Evolutionary conservation across 2,113 vertebrate genomes (phyloP).

Genomic region (Rhizomys pruinosus): DNA sequence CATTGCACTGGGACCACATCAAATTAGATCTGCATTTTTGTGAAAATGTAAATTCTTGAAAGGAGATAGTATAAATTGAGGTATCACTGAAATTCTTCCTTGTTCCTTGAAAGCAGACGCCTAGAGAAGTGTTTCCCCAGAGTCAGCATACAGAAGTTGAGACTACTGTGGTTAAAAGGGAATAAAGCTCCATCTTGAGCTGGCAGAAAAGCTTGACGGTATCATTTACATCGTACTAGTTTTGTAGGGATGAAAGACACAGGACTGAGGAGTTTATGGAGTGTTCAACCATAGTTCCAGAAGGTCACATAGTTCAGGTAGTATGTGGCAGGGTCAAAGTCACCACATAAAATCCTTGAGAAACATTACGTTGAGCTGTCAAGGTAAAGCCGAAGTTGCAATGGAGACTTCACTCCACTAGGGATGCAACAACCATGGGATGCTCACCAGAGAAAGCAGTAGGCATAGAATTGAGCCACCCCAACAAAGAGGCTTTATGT

Average conservation of each 20-base stretch:
- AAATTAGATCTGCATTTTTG: background rate
- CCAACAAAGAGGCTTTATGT: background rate
- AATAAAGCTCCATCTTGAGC: background rate
- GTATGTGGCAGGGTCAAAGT: background rate
- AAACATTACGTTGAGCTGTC: background rate
- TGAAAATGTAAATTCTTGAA: background rate
- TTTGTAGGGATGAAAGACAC: background rate
- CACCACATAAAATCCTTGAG: background rate
- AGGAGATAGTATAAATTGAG: background rate
- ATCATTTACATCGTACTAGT: background rate
- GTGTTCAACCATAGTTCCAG: background rate
- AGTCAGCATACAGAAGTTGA: background rate
- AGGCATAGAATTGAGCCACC: background rate
- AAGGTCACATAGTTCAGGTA: background rate
- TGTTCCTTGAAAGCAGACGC: background rate
- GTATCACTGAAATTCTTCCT: no score
- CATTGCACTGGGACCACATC: background rate
- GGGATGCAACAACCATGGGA: no score
- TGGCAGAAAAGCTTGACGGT: background rate
- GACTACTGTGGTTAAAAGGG: background rate
- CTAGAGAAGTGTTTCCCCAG: background rate
- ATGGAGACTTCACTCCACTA: background rate
- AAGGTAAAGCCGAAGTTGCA: background rate
- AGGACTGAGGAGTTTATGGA: background rate
- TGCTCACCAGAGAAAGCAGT: background rate